A percentile compares a stretch with the other conserved stretches of the same genome.
phyloP scores from a whole-genome alignment of 2,888 invertebrate genomes.

The Himalopsyche japonica region DNA sequence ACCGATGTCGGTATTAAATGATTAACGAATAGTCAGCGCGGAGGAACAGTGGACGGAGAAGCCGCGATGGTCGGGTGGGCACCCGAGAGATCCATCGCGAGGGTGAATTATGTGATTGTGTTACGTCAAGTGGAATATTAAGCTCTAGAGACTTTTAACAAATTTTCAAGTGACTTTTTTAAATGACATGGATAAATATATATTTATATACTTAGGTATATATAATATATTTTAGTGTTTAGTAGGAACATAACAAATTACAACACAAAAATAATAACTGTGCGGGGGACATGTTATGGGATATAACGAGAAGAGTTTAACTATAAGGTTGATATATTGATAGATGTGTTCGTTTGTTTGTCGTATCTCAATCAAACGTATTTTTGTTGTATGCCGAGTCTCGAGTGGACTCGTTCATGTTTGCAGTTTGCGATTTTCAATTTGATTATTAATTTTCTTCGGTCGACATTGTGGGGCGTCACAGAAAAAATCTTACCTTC shows the following conservation, averaged over 20 bases:
- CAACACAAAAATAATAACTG: conserved; percentile 26
- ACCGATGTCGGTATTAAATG: background rate
- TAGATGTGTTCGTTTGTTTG: conserved; percentile 9
- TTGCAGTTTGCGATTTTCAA: background rate
- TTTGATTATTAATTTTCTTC: background rate
- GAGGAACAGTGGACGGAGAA: background rate
- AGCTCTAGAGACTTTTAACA: conserved; percentile 40
- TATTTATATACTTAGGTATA: conserved; percentile 36
- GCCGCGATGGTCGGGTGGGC: background rate
- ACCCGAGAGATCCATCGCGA: background rate
- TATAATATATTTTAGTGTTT: conserved; percentile 38
- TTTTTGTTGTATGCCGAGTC: background rate
- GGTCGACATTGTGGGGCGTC: background rate
- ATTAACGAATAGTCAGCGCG: background rate
- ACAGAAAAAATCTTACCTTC: background rate
- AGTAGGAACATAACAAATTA: conserved; percentile 41
- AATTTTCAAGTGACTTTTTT: conserved; percentile 41
- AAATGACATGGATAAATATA: conserved; percentile 38
- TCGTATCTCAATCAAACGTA: conserved; percentile 12
- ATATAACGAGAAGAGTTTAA: conserved; percentile 35
- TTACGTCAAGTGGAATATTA: conserved; percentile 32
- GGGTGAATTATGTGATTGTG: conserved; percentile 26
- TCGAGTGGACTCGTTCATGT: background rate
- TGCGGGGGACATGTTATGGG: conserved; percentile 18
- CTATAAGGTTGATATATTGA: conserved; percentile 36